Conservation (phyloP, 2,113 vertebrate species). For the Thomomys bottae region DNA sequence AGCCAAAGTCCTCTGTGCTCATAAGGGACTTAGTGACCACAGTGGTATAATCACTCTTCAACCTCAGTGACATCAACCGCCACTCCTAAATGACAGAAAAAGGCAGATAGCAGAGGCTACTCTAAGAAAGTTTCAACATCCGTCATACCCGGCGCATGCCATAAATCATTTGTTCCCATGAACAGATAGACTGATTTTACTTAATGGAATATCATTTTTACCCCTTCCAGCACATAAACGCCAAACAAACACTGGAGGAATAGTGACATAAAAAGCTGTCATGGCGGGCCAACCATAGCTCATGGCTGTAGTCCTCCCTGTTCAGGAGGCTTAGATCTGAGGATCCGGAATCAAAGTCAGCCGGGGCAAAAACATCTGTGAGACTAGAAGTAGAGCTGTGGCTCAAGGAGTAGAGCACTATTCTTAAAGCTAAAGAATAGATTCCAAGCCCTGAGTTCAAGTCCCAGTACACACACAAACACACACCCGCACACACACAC, state of each 20-base stretch:
- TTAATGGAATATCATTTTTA: not conserved
- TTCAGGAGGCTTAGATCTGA: too few species aligned
- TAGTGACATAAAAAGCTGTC: not conserved
- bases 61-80: too few species aligned
- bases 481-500: too few species aligned
- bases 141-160: not conserved
- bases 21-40: not conserved
- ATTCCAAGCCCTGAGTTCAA: too few species aligned
- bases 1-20: not conserved
- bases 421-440: too few species aligned
- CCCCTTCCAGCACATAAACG: not conserved
- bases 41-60: not conserved
- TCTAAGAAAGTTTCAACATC: not conserved
- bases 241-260: not conserved
- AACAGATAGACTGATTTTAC: not conserved
- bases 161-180: not conserved
- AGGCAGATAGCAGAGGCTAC: not conserved
- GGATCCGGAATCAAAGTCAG: too few species aligned
- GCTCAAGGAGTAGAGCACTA: too few species aligned
- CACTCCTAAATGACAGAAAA: not conserved
- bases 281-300: too few species aligned
- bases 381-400: too few species aligned
- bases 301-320: too few species aligned
- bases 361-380: too few species aligned
- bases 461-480: too few species aligned